Conservation (phyloP, 2,888 invertebrate genomes). For the Cantharis lateralis region DNA sequence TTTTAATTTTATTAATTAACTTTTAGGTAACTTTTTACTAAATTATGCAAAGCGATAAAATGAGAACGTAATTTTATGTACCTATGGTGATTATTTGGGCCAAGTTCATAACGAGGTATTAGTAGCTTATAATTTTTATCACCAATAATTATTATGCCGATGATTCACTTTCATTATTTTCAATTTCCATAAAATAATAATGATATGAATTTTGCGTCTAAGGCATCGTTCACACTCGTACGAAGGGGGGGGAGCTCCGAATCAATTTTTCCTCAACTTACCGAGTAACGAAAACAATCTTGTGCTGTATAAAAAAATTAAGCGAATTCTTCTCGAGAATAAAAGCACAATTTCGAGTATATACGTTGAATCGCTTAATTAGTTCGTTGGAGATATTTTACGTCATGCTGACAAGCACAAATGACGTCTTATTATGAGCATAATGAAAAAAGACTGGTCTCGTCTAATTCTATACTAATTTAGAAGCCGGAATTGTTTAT, state of each 20-base stretch:
- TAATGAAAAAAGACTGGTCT: background rate
- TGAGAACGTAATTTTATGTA: background rate
- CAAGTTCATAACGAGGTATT: background rate
- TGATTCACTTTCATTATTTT: background rate
- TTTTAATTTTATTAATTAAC: background rate
- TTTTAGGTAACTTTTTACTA: background rate
- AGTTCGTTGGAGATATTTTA: background rate
- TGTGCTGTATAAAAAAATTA: background rate
- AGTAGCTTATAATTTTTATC: background rate
- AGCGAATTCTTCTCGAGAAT: background rate
- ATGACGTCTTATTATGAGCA: background rate
- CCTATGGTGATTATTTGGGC: background rate
- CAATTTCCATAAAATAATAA: background rate
- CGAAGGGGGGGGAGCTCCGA: background rate
- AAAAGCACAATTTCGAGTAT: background rate
- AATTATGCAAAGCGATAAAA: background rate
- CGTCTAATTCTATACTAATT: background rate
- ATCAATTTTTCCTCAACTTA: background rate
- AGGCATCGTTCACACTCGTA: background rate
- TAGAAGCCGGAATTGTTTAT: background rate
- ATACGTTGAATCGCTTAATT: background rate
- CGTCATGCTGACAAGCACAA: background rate
- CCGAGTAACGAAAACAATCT: background rate
- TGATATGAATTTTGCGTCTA: background rate
- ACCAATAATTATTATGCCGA: background rate